Evolutionary conservation across 2,888 invertebrate species (phyloP).

Genomic region (Torymus tubicola): DNA sequence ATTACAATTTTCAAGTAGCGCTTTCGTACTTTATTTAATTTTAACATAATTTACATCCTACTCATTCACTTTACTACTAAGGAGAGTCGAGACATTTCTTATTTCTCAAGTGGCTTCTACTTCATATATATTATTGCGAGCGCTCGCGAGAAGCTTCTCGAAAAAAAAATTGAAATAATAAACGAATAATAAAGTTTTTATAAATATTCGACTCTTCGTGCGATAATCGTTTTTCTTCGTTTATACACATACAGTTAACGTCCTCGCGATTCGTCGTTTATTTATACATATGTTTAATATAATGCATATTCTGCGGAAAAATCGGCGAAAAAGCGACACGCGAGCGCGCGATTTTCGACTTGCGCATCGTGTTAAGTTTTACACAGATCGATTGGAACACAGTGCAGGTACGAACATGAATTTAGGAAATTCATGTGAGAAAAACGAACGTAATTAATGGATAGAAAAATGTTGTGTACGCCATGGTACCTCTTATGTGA

Average conservation of each 20-base stretch:
- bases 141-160: conserved; percentile 22
- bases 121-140: conserved; percentile 21
- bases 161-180: conserved; percentile 9
- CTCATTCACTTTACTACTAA: conserved; percentile 4
- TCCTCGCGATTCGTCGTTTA: conserved; percentile 26
- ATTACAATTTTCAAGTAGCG: not conserved
- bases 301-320: conserved; percentile 30
- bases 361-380: conserved; percentile 41
- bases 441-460: conserved; percentile 43
- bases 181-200: conserved; percentile 15
- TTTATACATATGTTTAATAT: conserved; percentile 39
- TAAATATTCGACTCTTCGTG: conserved; percentile 15
- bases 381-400: conserved; percentile 51
- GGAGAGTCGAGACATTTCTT: conserved; percentile 35
- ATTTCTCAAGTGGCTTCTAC: conserved; percentile 28
- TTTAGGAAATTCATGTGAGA: conserved; percentile 45
- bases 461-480: conserved; percentile 35
- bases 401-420: conserved; percentile 53
- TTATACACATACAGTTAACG: conserved; percentile 21
- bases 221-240: conserved; percentile 23
- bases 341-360: conserved; percentile 41
- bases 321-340: conserved; percentile 35
- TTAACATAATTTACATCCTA: not conserved
- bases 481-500: conserved; percentile 23
- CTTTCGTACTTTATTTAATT: conserved; percentile 11